These are phyloP conservation scores for Pardosa pseudoannulata DNA, from an alignment of 2,888 invertebrate species.

Conservation along the genomic window DNA sequence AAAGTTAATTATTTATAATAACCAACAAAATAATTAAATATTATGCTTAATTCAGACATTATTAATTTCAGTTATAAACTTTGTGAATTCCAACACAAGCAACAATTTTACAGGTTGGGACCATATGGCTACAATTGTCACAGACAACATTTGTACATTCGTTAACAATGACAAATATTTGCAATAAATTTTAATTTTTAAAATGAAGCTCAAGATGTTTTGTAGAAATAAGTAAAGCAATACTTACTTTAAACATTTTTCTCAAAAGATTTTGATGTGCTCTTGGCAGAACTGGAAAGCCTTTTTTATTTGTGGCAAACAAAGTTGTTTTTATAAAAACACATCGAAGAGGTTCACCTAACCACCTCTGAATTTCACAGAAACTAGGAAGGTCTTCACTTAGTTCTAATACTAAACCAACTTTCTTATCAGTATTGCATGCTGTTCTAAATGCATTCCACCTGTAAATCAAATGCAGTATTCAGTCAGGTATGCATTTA, in stretches of 20 bases:
- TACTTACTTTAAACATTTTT: slow-evolving; percentile 79
- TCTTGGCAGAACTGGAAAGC: slow-evolving; percentile 88
- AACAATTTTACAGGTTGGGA: too few relatives aligned
- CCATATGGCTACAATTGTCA: too few relatives aligned
- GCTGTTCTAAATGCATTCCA: slow-evolving; percentile 80
- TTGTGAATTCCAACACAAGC: too few relatives aligned
- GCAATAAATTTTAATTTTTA: neutral
- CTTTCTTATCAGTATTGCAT: slow-evolving; percentile 80
- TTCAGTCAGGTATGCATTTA: too few relatives aligned
- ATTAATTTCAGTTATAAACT: too few relatives aligned
- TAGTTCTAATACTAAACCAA: slow-evolving; percentile 88
- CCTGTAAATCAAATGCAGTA: slow-evolving; percentile 76
- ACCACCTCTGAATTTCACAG: slow-evolving; percentile 86
- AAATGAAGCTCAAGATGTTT: neutral
- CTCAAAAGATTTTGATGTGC: slow-evolving; percentile 84
- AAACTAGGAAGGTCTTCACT: slow-evolving; percentile 87
- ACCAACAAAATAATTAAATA: too few relatives aligned
- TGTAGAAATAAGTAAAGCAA: too few relatives aligned
- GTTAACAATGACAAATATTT: too few relatives aligned
- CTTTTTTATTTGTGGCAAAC: slow-evolving; percentile 92
- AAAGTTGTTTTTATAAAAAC: slow-evolving; percentile 87
- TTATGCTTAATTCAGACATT: too few relatives aligned
- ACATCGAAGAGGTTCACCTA: slow-evolving; percentile 94
- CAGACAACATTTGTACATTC: too few relatives aligned
- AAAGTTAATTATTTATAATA: too few relatives aligned